Conservation (phyloP, 2,888 invertebrate species). For the Ophraella communa region DNA sequence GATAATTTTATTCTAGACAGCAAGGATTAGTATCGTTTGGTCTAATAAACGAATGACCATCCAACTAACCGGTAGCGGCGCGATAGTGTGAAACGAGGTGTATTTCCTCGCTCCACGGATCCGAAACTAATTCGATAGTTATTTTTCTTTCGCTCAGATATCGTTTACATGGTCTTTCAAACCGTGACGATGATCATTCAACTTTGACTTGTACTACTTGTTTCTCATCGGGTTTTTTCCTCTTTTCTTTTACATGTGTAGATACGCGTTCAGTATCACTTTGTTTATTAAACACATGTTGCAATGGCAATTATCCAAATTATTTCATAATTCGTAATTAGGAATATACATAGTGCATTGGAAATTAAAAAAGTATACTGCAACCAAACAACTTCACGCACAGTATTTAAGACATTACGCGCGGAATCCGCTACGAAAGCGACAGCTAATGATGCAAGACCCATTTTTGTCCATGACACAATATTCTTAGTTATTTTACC, state of each 20-base stretch:
- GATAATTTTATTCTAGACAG: slow-evolving; percentile 10
- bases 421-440: too few relatives aligned
- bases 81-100: slow-evolving; percentile 59
- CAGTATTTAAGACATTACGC: too few relatives aligned
- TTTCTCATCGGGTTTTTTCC: slow-evolving; percentile 1
- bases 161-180: slow-evolving; percentile 56
- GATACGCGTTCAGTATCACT: too few relatives aligned
- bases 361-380: too few relatives aligned
- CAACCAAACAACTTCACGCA: too few relatives aligned
- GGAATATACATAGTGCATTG: too few relatives aligned
- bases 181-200: slow-evolving; percentile 47
- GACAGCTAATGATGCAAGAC: too few relatives aligned
- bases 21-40: not conserved
- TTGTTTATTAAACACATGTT: too few relatives aligned
- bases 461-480: too few relatives aligned
- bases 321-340: too few relatives aligned
- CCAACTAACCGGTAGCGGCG: slow-evolving; percentile 46
- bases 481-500: too few relatives aligned
- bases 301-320: too few relatives aligned
- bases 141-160: slow-evolving; percentile 54
- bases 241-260: not conserved
- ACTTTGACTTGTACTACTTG: slow-evolving; percentile 16
- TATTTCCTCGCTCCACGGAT: slow-evolving; percentile 56
- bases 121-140: slow-evolving; percentile 58
- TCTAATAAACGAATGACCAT: slow-evolving; percentile 1